Base-by-base conservation (phyloP, 2,888 invertebrate species). In the Heliconius ismenius region DNA sequence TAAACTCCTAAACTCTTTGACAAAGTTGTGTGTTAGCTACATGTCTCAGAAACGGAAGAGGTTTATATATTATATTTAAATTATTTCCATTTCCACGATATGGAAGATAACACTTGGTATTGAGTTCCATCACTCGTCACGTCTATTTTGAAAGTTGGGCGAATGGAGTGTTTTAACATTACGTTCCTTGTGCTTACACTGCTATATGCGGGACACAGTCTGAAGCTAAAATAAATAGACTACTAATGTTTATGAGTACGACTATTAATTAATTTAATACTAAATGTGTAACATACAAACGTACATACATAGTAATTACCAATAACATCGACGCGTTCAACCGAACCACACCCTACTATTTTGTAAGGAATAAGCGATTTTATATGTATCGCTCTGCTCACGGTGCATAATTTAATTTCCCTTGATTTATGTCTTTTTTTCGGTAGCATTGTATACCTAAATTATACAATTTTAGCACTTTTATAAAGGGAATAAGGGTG, bases 351-450 rank as follows among this genome's bases (percentile, higher is more conserved):
- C 72, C 49, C 24, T 60, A 63, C 36, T 60, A 28, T 73, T 73
- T 39, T 28, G 72, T 28, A 39, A 49, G 32, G 70, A 60, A 62
- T 73, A 64, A 75, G 68, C 75, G 76, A 75, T 77, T 67, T 65
- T 69, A 43, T 70, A 65, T 76, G 77, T 73, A 70, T 60, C 76
- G 77, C 75, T 62, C 43, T 67, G 75, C 80, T 73, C 83, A 84
- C 82, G 77, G 76, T 86, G 86, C 85, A 88, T 88, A 87, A 89
- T 87, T 88, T 88, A 86, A 88, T 87, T 84, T 82, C 76, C 77
- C 82, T 81, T 88, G 89, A 89, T 89, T 89, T 89, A 89, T 86
- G 78, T 79, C 74, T 76, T 76, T 74, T 78, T 79, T 79, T 79
- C 54, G 72, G 60, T 54, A 32, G 72, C 62, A 58, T 70, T 58